Conservation (phyloP, 2,797 vertebrate species). For the Salmo trutta region DNA sequence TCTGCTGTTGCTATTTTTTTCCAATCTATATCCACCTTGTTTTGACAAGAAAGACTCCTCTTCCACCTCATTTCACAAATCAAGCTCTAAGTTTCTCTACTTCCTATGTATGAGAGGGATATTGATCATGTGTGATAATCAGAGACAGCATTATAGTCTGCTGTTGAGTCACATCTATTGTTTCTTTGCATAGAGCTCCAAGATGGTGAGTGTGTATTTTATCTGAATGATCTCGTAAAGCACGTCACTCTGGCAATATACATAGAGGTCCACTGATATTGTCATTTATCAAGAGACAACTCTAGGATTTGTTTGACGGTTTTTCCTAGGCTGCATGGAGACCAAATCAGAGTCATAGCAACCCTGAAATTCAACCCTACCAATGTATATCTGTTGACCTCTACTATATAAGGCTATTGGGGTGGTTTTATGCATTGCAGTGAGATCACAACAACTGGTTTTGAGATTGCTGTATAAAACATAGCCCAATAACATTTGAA, state of each 20-base stretch:
- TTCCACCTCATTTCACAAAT: slow-evolving; percentile 3
- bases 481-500: slow-evolving; percentile 79
- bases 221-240: slow-evolving; percentile 61
- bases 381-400: slow-evolving; percentile 76
- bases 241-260: slow-evolving; percentile 72
- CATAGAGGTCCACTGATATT: slow-evolving; percentile 77
- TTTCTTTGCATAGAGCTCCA: slow-evolving; percentile 77
- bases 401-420: slow-evolving; percentile 83
- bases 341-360: slow-evolving; percentile 2
- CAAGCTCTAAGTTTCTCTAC: slow-evolving; percentile 34
- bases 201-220: slow-evolving; percentile 79
- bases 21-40: background rate
- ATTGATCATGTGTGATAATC: slow-evolving; percentile 28
- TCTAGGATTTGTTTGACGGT: background rate
- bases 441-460: slow-evolving; percentile 44
- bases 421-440: slow-evolving; percentile 62
- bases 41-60: too few species aligned
- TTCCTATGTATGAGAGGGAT: slow-evolving; percentile 30
- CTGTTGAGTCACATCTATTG: slow-evolving; percentile 61
- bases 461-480: slow-evolving; percentile 42
- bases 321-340: background rate
- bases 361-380: slow-evolving; percentile 8
- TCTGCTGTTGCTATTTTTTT: background rate
- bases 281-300: background rate
- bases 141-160: slow-evolving; percentile 62